Conservation (phyloP, 2,113 vertebrate genomes). For the Lampris incognitus region DNA sequence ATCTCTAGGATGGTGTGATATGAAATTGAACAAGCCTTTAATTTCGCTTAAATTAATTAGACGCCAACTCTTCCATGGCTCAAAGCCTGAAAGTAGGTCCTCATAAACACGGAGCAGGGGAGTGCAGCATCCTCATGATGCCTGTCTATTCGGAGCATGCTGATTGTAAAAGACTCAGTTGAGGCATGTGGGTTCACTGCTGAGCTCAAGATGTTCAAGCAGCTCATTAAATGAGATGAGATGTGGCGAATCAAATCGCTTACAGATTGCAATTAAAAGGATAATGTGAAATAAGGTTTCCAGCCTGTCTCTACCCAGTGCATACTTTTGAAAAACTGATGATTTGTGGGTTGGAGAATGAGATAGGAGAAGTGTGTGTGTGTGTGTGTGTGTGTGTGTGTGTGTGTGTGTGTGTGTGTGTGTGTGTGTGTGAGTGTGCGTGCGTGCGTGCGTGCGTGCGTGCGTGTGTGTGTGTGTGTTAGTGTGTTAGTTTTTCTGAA, state of each 20-base stretch:
- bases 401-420: too few species aligned
- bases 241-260: slow-evolving; percentile 76
- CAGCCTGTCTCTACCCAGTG: too few species aligned
- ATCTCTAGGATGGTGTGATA: slow-evolving; percentile 26
- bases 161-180: slow-evolving; percentile 79
- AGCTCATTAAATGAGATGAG: slow-evolving; percentile 80
- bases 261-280: slow-evolving; percentile 82
- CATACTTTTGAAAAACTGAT: too few species aligned
- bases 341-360: too few species aligned
- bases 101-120: slow-evolving; percentile 19
- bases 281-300: too few species aligned
- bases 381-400: too few species aligned
- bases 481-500: too few species aligned
- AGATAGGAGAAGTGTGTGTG: too few species aligned
- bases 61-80: slow-evolving; percentile 12
- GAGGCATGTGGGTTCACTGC: slow-evolving; percentile 75
- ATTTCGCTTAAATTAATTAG: slow-evolving; percentile 39
- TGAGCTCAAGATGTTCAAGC: slow-evolving; percentile 81
- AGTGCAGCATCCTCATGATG: slow-evolving; percentile 76
- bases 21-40: slow-evolving; percentile 32
- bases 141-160: slow-evolving; percentile 74
- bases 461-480: too few species aligned
- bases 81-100: slow-evolving; percentile 27
- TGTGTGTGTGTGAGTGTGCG: too few species aligned
- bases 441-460: too few species aligned